Evolutionary conservation across 2,888 invertebrate genomes (phyloP).

Genomic region (Calameuta filiformis): DNA sequence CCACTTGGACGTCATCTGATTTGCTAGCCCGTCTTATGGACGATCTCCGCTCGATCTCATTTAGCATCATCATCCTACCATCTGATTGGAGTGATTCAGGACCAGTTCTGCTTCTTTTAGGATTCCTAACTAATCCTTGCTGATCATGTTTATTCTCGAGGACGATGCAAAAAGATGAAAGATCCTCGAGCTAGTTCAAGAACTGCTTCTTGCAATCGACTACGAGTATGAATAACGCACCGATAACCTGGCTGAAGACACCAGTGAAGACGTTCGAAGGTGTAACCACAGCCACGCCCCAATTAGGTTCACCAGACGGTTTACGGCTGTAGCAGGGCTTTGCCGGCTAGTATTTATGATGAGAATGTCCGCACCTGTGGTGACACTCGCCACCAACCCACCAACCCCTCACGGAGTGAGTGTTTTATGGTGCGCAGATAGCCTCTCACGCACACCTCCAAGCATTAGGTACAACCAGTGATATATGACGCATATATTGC

Average conservation of each 20-base stretch:
- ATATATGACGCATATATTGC: conserved; percentile 54
- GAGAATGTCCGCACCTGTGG: conserved; percentile 64
- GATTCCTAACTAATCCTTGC: not conserved
- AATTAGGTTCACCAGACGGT: conserved; percentile 59
- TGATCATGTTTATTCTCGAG: not conserved
- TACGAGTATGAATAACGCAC: not conserved
- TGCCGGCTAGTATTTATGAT: conserved; percentile 57
- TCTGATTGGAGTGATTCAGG: not conserved
- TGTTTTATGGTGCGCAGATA: conserved; percentile 56
- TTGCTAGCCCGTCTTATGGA: not conserved
- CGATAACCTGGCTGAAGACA: not conserved
- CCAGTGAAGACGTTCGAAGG: conserved; percentile 35
- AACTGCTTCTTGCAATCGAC: not conserved
- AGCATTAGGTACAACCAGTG: conserved; percentile 53
- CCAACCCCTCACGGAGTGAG: conserved; percentile 37
- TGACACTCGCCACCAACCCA: conserved; percentile 56
- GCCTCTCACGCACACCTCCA: conserved; percentile 57
- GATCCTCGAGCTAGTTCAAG: not conserved
- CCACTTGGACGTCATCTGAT: not conserved
- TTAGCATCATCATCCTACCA: not conserved
- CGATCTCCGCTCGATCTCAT: not conserved
- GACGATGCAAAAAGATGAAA: not conserved
- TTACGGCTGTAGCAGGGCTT: conserved; percentile 45
- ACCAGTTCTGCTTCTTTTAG: not conserved
- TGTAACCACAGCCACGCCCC: conserved; percentile 60